Base-by-base conservation (phyloP, 2,113 vertebrate genomes). In the Marcusenius ussheri region DNA sequence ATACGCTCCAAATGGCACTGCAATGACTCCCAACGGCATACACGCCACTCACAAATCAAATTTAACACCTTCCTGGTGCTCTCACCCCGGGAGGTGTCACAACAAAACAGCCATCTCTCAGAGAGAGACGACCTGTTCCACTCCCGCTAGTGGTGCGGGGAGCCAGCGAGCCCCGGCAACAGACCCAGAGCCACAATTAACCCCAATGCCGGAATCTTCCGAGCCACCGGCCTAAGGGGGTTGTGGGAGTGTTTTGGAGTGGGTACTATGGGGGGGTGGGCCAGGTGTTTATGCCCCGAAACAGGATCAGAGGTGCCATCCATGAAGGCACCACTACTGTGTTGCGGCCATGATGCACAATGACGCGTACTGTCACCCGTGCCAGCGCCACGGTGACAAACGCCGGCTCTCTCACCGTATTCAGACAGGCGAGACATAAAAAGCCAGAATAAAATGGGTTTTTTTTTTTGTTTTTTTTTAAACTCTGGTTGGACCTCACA, bases 61-160 rank as follows among this genome's bases (percentile, higher is more conserved):
- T 91, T 47, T 88, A 62, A 90, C 91, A 92, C 91, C 92, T 90
- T 93, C 93, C 93, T 90, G 92, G 91, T 91, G 89, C 92, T 93
- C 90, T 92, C 90, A 91, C 92, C 92, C 91, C 90, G 84, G 93
- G 95, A 95, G 94, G 94, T 94, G 93, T 94, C 94, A 94, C 92
- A 94, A 94, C 93, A 94, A 95, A 94, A 94, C 93, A 94, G 91
- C 93, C 93, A 93, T 93, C 92, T 94, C 93, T 95, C 93, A 93
- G 93, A 83, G 62, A 83, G 90, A 91, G 85, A 91, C 91, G 92
- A 62, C 88, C 88, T 88, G 90, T 91, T 92, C 88, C 91, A 83
- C 86, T 90, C 27, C 27, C 84, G 88, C 89, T 90, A 94, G 93
- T 92, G 90, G 91, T 89, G 62, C 5, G 47, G 21, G 51, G 80